A percentile compares a stretch with the other conserved stretches of the same genome.
Evolutionary conservation across 2,797 vertebrate species (phyloP).

Genomic region (Hapalemur alaotrensis): DNA sequence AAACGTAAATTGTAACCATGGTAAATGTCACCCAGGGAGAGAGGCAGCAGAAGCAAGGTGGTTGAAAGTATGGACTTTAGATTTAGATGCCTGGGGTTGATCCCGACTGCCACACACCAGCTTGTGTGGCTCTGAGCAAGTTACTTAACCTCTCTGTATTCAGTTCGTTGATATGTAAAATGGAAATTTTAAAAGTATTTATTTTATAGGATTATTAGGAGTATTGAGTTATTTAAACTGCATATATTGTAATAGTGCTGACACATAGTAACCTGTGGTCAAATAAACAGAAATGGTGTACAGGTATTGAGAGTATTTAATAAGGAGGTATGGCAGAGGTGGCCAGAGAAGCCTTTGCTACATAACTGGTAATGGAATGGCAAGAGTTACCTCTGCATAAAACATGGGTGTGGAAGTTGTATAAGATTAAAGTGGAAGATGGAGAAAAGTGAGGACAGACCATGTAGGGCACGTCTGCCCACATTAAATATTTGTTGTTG

Average conservation of each 20-base stretch:
- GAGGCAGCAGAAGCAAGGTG: background rate
- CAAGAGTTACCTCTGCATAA: background rate
- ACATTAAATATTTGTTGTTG: background rate
- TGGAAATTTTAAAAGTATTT: background rate
- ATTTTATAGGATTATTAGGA: background rate
- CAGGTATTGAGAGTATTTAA: background rate
- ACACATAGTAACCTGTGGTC: background rate
- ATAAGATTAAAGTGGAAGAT: background rate
- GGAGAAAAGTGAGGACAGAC: background rate
- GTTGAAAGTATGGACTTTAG: background rate
- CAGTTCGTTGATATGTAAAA: background rate
- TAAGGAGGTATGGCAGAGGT: background rate
- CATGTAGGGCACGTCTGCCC: background rate
- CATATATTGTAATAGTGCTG: background rate
- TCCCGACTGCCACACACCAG: fast-evolving
- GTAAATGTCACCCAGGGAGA: background rate
- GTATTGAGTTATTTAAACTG: background rate
- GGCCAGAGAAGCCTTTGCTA: background rate
- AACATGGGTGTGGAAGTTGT: background rate
- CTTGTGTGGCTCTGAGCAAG: background rate
- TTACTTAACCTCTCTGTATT: background rate
- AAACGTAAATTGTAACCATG: background rate
- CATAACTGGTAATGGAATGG: background rate
- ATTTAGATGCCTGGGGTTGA: background rate
- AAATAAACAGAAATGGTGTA: background rate